These are phyloP conservation scores for Antheraea yamamai DNA, from an alignment of 2,888 invertebrate genomes.

Conservation along the genomic window DNA sequence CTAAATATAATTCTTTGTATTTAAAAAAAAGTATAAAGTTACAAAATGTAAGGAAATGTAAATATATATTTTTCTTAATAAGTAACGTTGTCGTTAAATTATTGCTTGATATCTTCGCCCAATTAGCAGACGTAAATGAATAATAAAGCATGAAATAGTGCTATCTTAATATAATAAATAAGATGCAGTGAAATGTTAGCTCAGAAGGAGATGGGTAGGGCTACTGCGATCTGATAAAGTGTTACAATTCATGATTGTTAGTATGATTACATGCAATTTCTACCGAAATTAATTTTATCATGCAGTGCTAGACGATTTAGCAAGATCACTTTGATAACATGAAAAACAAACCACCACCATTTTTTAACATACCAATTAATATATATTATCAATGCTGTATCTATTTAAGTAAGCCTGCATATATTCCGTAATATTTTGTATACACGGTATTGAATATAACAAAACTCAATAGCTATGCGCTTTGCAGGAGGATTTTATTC, in stretches of 20 bases:
- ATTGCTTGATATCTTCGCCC: background rate
- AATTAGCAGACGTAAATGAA: constrained; percentile 7
- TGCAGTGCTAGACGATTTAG: constrained; percentile 61
- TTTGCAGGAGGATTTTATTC: no score
- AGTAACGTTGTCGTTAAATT: background rate
- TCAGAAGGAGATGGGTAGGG: constrained; percentile 73
- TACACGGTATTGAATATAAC: no score
- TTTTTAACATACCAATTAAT: constrained; percentile 15
- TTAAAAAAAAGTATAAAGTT: background rate
- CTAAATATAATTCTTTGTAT: background rate
- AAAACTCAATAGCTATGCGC: no score
- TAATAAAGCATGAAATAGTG: constrained; percentile 21
- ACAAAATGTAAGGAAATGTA: no score
- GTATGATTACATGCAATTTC: constrained; percentile 66
- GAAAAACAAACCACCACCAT: constrained; percentile 22
- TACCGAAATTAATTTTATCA: constrained; percentile 56
- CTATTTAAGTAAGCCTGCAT: no score
- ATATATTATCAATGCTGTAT: no score
- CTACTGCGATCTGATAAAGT: constrained; percentile 47
- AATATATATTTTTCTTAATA: background rate
- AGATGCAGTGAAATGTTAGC: constrained; percentile 41
- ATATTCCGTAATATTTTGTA: no score
- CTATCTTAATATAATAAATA: constrained; percentile 26
- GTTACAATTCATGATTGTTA: constrained; percentile 44
- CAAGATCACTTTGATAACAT: constrained; percentile 56